A percentile compares a stretch with the other conserved stretches of the same genome.
Conservation (phyloP, 2,113 vertebrate species). For the Microcebus tavaratra region DNA sequence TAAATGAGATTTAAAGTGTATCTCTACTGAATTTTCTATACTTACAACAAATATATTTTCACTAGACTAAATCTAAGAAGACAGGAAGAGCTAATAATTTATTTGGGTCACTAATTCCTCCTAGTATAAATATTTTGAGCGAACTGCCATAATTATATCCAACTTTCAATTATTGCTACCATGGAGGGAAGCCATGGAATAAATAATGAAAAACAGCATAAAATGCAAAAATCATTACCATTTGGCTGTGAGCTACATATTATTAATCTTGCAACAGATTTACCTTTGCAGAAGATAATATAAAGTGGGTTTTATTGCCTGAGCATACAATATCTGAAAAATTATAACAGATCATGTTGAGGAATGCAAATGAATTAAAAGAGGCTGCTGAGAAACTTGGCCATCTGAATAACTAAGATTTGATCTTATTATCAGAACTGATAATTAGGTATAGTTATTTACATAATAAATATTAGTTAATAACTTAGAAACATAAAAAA, state of each 20-base stretch:
- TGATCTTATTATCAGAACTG: neutral
- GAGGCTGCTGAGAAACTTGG: neutral
- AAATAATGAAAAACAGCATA: conserved; percentile 13
- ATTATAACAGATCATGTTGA: neutral
- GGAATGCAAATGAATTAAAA: neutral
- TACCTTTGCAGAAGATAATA: conserved; percentile 4
- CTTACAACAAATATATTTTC: neutral
- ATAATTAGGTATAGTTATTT: neutral
- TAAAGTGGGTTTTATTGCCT: conserved; percentile 20
- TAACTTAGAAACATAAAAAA: neutral
- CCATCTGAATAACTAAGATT: neutral
- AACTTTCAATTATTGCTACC: neutral
- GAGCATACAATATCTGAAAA: neutral
- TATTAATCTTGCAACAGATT: conserved; percentile 28
- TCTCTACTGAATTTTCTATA: neutral
- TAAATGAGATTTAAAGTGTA: neutral
- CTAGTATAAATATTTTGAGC: neutral
- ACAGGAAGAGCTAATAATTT: neutral
- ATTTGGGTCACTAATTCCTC: conserved; percentile 5
- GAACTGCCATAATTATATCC: neutral
- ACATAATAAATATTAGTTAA: neutral
- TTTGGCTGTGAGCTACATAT: neutral
- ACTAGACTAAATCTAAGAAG: neutral
- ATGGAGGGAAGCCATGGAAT: neutral
- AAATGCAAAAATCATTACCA: conserved; percentile 16